Conservation (phyloP, 2,113 vertebrate species). For the Ibidorhyncha struthersii region DNA sequence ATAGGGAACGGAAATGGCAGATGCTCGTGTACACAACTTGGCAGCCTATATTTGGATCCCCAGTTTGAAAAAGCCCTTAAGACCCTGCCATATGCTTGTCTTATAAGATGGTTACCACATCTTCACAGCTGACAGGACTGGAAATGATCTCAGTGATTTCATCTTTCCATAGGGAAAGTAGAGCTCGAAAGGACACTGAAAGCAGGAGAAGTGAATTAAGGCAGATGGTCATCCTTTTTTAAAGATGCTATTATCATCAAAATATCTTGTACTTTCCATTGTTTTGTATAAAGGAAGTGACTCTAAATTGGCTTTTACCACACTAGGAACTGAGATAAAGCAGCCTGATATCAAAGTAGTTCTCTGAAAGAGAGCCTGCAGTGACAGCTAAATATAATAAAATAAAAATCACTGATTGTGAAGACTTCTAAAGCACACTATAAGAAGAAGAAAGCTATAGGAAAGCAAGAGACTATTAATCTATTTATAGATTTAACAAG, state of each 20-base stretch:
- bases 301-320: conserved; percentile 38
- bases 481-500: conserved; percentile 36
- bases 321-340: conserved; percentile 24
- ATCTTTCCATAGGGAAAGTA: not conserved
- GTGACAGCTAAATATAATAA: conserved; percentile 40
- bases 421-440: not conserved
- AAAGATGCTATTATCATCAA: conserved; percentile 25
- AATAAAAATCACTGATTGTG: conserved; percentile 43
- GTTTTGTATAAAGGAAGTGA: conserved; percentile 29
- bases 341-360: conserved; percentile 26
- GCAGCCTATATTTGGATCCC: not conserved
- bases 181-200: not conserved
- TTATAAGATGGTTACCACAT: not conserved
- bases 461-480: conserved; percentile 31
- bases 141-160: not conserved
- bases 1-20: not conserved
- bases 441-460: not conserved
- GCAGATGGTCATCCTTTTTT: conserved; percentile 1
- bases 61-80: not conserved
- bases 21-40: not conserved
- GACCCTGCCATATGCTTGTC: conserved; percentile 3
- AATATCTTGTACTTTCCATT: conserved; percentile 17
- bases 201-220: not conserved
- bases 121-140: not conserved
- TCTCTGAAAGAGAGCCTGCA: conserved; percentile 11